Percentiles rank a stretch among this genome's conserved stretches.
Evolutionary conservation across 1,140 invertebrate genomes (phyloP).

Genomic region (Tetramorium alpestre): DNA sequence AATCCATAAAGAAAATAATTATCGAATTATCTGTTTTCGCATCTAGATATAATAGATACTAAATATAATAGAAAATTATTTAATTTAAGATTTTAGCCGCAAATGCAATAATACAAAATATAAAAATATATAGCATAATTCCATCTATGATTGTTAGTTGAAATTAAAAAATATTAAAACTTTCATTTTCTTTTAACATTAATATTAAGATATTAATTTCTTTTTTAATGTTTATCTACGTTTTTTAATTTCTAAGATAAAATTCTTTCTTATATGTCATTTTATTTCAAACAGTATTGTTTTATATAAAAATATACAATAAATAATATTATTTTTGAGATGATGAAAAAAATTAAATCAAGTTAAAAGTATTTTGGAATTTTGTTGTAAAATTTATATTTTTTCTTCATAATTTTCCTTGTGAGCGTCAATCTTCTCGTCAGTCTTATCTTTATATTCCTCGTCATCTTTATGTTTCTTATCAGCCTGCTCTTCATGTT

Average conservation of each 20-base stretch:
- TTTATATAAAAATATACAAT: neutral
- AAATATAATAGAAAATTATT: neutral
- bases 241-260: neutral
- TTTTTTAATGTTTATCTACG: neutral
- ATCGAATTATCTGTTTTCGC: neutral
- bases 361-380: neutral
- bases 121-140: neutral
- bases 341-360: neutral
- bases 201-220: neutral
- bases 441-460: neutral
- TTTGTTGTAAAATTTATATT: slow-evolving; percentile 3
- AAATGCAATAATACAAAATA: neutral
- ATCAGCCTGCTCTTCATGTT: neutral
- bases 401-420: neutral
- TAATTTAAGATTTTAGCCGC: neutral
- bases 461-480: neutral
- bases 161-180: neutral
- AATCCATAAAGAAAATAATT: neutral
- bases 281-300: neutral
- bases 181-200: neutral
- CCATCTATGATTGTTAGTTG: neutral
- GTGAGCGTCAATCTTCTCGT: neutral
- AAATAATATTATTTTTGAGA: neutral
- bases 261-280: neutral
- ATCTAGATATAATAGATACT: neutral